phyloP scores from a whole-genome alignment of 2,888 invertebrate species.

The Spisula solida region DNA sequence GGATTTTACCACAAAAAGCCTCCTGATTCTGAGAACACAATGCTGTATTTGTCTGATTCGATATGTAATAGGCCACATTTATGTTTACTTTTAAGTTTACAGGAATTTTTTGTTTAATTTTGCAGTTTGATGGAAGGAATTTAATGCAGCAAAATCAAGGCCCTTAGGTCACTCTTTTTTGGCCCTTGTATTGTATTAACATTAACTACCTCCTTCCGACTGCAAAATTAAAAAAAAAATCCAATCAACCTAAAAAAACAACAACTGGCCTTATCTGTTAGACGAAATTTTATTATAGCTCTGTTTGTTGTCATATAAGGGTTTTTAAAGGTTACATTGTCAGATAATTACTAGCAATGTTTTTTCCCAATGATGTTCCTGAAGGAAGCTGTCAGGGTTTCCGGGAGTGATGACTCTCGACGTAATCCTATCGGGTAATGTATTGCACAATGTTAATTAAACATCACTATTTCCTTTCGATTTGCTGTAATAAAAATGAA shows the following conservation, averaged over 20 bases:
- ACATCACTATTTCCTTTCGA: conserved; percentile 5
- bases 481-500: neutral
- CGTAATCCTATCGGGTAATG: neutral
- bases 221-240: too few relatives aligned
- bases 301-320: neutral
- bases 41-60: neutral
- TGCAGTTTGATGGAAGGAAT: too few relatives aligned
- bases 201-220: too few relatives aligned
- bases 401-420: neutral
- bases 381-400: neutral
- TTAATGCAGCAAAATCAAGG: too few relatives aligned
- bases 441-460: conserved; percentile 1
- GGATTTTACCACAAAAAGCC: neutral
- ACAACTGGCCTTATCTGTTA: neutral
- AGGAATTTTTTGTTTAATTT: too few relatives aligned
- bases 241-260: too few relatives aligned
- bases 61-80: neutral
- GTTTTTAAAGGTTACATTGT: neutral
- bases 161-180: too few relatives aligned
- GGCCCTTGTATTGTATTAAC: too few relatives aligned
- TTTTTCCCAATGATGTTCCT: neutral
- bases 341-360: neutral
- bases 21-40: neutral
- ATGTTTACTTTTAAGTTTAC: too few relatives aligned
- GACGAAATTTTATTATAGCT: neutral